A percentile compares a stretch with the other conserved stretches of the same genome.
Evolutionary conservation across 2,113 vertebrate species (phyloP).

Genomic region (Corynorhinus townsendii): DNA sequence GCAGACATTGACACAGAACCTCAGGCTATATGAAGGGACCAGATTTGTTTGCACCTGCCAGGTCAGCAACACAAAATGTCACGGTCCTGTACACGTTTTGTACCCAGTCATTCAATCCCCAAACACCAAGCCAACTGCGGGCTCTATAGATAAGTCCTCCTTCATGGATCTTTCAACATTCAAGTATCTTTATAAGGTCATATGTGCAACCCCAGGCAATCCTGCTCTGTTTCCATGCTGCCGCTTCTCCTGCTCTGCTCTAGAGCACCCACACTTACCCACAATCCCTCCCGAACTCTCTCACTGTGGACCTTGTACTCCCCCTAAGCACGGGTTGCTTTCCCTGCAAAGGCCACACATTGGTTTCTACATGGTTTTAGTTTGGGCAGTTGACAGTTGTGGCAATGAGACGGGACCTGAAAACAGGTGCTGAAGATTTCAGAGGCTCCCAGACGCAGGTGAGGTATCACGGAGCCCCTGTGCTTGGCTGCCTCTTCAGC

Average conservation of each 20-base stretch:
- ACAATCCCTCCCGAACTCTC: accelerated
- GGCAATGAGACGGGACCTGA: too few relatives aligned
- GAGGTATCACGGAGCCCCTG: too few relatives aligned
- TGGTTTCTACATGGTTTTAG: background rate
- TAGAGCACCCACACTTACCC: background rate
- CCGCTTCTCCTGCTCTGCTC: background rate
- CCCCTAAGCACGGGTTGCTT: accelerated
- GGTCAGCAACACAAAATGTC: background rate
- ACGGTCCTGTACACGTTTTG: background rate
- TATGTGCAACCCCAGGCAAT: too few relatives aligned
- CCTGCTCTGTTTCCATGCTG: accelerated
- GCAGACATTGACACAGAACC: background rate
- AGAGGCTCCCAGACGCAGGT: accelerated
- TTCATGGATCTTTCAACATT: background rate
- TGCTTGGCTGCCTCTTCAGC: too few relatives aligned
- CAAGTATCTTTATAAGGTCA: background rate
- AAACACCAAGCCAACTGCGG: background rate
- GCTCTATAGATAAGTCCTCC: accelerated
- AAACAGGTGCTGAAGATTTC: too few relatives aligned
- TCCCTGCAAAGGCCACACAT: accelerated
- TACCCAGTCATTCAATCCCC: background rate
- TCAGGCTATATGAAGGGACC: background rate
- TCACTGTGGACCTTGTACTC: accelerated
- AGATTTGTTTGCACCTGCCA: background rate
- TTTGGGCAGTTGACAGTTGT: background rate